These are phyloP conservation scores for Pseudopleuronectes americanus DNA, from an alignment of 2,797 vertebrate genomes.

Conservation along the genomic window DNA sequence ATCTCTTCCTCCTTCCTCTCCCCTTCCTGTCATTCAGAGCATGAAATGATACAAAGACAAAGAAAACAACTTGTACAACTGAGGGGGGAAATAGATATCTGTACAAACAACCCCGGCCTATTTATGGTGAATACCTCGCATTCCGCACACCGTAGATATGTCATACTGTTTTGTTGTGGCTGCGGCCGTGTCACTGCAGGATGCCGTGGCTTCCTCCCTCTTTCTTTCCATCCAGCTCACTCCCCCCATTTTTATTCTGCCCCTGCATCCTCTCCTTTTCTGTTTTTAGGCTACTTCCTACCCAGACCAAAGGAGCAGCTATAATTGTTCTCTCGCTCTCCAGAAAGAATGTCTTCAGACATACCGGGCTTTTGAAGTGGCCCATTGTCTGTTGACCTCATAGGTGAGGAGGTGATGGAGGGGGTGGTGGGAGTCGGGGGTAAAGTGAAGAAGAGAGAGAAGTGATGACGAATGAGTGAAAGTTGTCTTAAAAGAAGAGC, in stretches of 20 bases:
- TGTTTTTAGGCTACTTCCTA: constrained; percentile 78
- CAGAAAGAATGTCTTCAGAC: constrained; percentile 79
- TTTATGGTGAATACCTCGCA: constrained; percentile 76
- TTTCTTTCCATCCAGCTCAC: constrained; percentile 62
- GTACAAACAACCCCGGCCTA: constrained; percentile 72
- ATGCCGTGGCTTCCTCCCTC: constrained; percentile 69
- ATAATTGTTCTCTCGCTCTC: constrained; percentile 75
- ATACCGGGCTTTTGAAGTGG: constrained; percentile 77
- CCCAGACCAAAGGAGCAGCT: constrained; percentile 73
- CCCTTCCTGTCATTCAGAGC: constrained; percentile 80
- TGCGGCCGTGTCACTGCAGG: constrained; percentile 64
- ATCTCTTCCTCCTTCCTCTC: constrained; percentile 77
- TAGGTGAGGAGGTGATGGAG: constrained; percentile 60
- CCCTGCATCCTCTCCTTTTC: constrained; percentile 69
- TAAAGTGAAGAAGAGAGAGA: not conserved
- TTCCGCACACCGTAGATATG: constrained; percentile 75
- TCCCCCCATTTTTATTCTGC: constrained; percentile 60
- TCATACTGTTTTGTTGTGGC: constrained; percentile 54
- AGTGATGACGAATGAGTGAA: not conserved
- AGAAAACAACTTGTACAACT: constrained; percentile 20
- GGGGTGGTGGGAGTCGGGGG: not conserved
- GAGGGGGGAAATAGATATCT: constrained; percentile 67
- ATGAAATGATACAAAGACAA: constrained; percentile 56
- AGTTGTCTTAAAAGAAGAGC: not conserved
- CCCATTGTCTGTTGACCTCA: constrained; percentile 78